Evolutionary conservation across 2,113 vertebrate genomes (phyloP), one percentile per base, ranked within the genome.

Genomic region (Burhinus oedicnemus): DNA sequence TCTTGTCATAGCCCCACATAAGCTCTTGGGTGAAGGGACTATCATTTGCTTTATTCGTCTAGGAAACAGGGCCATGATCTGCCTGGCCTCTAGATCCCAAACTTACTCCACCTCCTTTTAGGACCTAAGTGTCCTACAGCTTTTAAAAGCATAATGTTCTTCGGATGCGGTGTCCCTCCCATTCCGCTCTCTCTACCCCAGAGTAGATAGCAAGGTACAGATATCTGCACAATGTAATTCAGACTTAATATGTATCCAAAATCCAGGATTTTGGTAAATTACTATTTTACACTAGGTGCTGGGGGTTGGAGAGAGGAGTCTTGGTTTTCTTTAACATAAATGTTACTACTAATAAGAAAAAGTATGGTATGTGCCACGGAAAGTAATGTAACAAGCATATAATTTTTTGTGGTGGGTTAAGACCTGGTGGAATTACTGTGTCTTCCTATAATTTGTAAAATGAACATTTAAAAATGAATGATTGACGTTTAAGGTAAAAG

Each of bases 91-190:
- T 52, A 30, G 32, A 69, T 45, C 36, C 30, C 21, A 76, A 17
- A 34, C 22, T 83, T 44, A 54, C 3, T 19, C 25, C 11, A 27
- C 57, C 8, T 51, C 2, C 0, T 34, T 85, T 85, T 68, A 66
- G 29, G 12, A 32, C 55, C 20, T 64, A 26, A 68, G 5, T 34
- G 29, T 40, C 16, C 22, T 71, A 16, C 30, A 90, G 44, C 16
- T 72, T 30, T 68, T 87, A 55, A 62, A 82, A 75, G 7, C 12
- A 18, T 16, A 25, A 42, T 19, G 32, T 61, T 11, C 16, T 54
- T 6, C 10, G 1, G 3, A 55, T 0, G 0, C 0, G 0, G 8
- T 70, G 45, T 64, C 26, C 8, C 9, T 91, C 14, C 36, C 11
- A 10, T 85, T 68, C 85, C 22, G 11, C 25, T 86, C 34, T 57